A percentile compares a stretch with the other conserved stretches of the same genome.
Evolutionary conservation across 2,888 invertebrate species (phyloP).

Genomic region (Pseudoips prasinana): DNA sequence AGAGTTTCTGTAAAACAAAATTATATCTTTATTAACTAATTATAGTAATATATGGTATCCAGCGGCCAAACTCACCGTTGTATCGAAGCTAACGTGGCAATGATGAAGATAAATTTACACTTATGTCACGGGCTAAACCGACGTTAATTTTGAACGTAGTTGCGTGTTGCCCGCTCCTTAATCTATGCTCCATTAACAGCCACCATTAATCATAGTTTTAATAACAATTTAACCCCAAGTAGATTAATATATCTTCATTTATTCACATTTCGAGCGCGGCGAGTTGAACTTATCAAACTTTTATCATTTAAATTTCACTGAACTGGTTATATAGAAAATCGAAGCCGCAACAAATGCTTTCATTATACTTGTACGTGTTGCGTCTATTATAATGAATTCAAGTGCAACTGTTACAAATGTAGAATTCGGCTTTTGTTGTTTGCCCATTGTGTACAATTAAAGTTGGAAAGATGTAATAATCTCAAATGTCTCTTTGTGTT

Average conservation of each 20-base stretch:
- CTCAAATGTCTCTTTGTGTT: slow-evolving; percentile 75
- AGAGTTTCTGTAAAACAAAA: slow-evolving; percentile 15
- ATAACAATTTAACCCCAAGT: slow-evolving; percentile 81
- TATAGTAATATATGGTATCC: slow-evolving; percentile 38
- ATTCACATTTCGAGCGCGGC: slow-evolving; percentile 55
- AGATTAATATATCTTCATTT: slow-evolving; percentile 81
- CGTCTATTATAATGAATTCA: slow-evolving; percentile 54
- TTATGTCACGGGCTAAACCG: slow-evolving; percentile 63
- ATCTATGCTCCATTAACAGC: slow-evolving; percentile 74
- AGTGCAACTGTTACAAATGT: slow-evolving; percentile 74
- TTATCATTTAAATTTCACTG: slow-evolving; percentile 75
- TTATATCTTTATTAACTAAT: slow-evolving; percentile 43
- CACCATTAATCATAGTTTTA: slow-evolving; percentile 81
- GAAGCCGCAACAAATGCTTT: slow-evolving; percentile 62
- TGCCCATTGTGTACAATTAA: slow-evolving; percentile 78
- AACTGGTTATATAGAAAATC: slow-evolving; percentile 56
- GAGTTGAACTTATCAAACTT: slow-evolving; percentile 52
- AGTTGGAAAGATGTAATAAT: slow-evolving; percentile 79
- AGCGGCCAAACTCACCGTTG: slow-evolving; percentile 33
- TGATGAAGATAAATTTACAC: slow-evolving; percentile 76
- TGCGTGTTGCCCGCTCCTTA: slow-evolving; percentile 73
- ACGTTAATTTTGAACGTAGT: slow-evolving; percentile 65
- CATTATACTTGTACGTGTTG: slow-evolving; percentile 42
- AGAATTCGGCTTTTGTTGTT: slow-evolving; percentile 68
- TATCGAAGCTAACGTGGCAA: slow-evolving; percentile 57